These are phyloP conservation scores for Lypha dubia DNA, from an alignment of 2,888 invertebrate species.

Conservation along the genomic window DNA sequence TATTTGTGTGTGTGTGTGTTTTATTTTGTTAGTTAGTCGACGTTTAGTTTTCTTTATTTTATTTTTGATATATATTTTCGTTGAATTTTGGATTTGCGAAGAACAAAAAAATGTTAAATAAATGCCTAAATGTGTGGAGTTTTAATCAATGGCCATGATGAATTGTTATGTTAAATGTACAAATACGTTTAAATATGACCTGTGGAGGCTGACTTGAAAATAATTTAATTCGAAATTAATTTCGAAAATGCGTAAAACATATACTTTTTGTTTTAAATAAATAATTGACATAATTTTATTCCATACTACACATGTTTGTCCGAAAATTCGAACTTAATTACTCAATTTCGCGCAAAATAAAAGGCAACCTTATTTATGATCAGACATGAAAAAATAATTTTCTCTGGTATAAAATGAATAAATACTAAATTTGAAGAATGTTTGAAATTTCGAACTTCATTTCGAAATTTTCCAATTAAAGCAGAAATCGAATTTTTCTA, in stretches of 20 bases:
- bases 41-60: constrained; percentile 11
- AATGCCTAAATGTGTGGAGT: constrained; percentile 57
- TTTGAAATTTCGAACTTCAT: background rate
- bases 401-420: background rate
- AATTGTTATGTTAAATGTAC: constrained; percentile 30
- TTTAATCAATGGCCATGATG: constrained; percentile 67
- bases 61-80: constrained; percentile 5
- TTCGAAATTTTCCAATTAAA: background rate
- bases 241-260: too few relatives aligned
- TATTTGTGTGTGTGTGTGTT: background rate
- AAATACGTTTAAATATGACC: constrained; percentile 29
- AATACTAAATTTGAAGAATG: background rate
- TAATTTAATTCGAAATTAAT: background rate
- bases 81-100: constrained; percentile 24
- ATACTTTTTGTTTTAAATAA: too few relatives aligned
- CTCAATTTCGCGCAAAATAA: too few relatives aligned
- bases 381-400: background rate
- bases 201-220: background rate
- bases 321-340: too few relatives aligned
- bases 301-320: too few relatives aligned
- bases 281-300: too few relatives aligned
- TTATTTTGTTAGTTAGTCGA: constrained; percentile 1
- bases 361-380: background rate
- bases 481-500: background rate
- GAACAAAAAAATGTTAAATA: constrained; percentile 19